Percentiles rank a stretch among this genome's conserved stretches.
Conservation (phyloP, 2,797 vertebrate species). For the Vireo griseus region DNA sequence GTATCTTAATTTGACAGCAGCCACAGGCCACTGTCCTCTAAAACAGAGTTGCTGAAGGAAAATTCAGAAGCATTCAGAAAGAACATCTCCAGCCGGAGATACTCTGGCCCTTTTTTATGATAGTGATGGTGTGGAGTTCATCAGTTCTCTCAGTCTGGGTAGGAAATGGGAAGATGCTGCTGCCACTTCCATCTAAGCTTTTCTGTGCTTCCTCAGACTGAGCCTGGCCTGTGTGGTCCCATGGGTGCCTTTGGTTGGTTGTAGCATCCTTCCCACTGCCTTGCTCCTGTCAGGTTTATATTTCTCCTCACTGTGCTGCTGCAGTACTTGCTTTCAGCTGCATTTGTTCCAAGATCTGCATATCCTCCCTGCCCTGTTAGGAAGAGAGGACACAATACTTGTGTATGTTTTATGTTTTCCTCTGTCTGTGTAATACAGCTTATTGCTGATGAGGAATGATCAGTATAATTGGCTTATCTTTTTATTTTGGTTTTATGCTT, state of each 20-base stretch:
- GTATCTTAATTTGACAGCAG: not conserved
- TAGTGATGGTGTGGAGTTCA: not conserved
- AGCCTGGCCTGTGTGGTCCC: not conserved
- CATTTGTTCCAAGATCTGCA: not conserved
- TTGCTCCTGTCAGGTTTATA: not conserved
- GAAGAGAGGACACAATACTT: not conserved
- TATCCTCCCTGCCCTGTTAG: not conserved
- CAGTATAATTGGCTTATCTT: not conserved
- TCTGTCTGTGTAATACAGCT: not conserved
- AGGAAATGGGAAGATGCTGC: not conserved
- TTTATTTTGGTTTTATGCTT: not conserved
- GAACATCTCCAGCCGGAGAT: not conserved
- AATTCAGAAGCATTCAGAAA: not conserved
- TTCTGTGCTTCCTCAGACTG: not conserved
- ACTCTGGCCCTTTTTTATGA: not conserved
- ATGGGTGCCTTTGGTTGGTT: rapidly evolving
- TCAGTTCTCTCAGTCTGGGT: not conserved
- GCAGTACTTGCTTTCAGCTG: not conserved
- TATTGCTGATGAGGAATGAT: not conserved
- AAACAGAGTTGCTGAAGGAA: not conserved
- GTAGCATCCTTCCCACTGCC: not conserved
- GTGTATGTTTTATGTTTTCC: not conserved
- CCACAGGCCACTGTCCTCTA: not conserved
- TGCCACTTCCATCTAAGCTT: not conserved
- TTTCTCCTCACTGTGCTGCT: not conserved